Percentiles rank a stretch among this genome's conserved stretches.
Conservation (phyloP, 2,797 vertebrate genomes). For the Buphagus erythrorhynchus region DNA sequence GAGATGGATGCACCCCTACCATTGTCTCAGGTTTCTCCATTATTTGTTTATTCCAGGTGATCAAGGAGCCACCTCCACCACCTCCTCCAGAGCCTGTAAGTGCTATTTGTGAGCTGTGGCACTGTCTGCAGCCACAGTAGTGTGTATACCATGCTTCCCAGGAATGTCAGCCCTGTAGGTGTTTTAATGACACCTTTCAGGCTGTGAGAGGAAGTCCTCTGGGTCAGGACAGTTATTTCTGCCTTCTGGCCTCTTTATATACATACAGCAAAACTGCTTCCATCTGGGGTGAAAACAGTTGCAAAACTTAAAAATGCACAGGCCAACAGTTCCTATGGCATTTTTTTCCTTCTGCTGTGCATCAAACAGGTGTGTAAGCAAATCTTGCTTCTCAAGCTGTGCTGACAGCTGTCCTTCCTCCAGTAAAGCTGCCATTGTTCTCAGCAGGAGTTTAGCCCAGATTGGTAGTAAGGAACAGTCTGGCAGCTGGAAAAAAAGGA, state of each 20-base stretch:
- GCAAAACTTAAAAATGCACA: background rate
- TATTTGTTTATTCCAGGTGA: constrained; percentile 78
- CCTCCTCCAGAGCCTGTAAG: constrained; percentile 87
- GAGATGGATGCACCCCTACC: background rate
- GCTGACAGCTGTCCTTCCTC: background rate
- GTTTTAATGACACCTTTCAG: background rate
- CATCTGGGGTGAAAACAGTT: background rate
- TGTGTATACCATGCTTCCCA: background rate
- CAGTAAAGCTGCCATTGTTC: background rate
- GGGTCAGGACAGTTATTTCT: constrained; percentile 9
- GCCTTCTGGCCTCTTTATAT: background rate
- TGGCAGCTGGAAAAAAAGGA: background rate
- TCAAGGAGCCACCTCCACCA: constrained; percentile 88
- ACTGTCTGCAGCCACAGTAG: background rate
- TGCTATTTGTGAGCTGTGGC: constrained; percentile 19
- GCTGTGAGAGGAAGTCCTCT: background rate
- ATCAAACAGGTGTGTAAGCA: background rate
- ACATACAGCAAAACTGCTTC: background rate
- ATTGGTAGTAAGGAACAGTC: background rate
- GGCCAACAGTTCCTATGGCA: background rate
- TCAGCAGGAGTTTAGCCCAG: background rate
- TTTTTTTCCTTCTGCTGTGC: background rate
- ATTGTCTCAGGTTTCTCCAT: background rate
- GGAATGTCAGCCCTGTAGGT: background rate
- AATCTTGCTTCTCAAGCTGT: background rate